phyloP scores from a whole-genome alignment of 2,888 invertebrate genomes.

The Alentia gelatinosa region DNA sequence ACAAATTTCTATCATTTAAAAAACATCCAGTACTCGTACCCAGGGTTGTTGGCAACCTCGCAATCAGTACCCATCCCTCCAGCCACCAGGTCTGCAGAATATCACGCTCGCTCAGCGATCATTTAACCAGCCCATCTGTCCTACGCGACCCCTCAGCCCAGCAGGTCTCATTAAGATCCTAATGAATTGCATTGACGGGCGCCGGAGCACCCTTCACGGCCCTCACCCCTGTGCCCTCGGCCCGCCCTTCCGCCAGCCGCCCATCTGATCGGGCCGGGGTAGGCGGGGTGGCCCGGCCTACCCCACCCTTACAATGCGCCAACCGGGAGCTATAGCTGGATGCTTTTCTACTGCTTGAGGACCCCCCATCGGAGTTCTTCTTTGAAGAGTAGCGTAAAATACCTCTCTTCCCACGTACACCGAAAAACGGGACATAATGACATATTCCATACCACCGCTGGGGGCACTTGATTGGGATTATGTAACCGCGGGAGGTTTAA shows the following conservation, averaged over 20 bases:
- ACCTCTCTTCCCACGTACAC: too few relatives aligned
- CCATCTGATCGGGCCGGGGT: too few relatives aligned
- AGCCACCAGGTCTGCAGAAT: too few relatives aligned
- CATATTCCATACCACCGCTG: neutral
- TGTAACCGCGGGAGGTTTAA: neutral
- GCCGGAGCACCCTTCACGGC: neutral
- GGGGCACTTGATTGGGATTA: neutral
- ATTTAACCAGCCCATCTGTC: constrained; percentile 2
- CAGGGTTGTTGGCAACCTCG: too few relatives aligned
- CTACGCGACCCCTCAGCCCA: neutral
- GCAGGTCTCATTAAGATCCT: neutral
- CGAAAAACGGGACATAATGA: neutral
- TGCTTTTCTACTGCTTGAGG: neutral
- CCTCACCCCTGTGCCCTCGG: too few relatives aligned
- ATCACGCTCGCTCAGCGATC: neutral
- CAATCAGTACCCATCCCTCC: too few relatives aligned
- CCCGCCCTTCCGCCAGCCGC: neutral
- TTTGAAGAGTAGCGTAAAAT: neutral
- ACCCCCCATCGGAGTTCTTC: neutral
- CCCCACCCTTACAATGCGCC: neutral
- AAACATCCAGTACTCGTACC: too few relatives aligned
- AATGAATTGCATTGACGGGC: neutral
- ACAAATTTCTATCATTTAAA: too few relatives aligned
- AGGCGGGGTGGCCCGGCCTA: neutral
- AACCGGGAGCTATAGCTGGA: neutral